A percentile compares a stretch with the other conserved stretches of the same genome.
These are phyloP conservation scores for Campylomormyrus numenius DNA, from an alignment of 2,113 vertebrate genomes.

Conservation along the genomic window DNA sequence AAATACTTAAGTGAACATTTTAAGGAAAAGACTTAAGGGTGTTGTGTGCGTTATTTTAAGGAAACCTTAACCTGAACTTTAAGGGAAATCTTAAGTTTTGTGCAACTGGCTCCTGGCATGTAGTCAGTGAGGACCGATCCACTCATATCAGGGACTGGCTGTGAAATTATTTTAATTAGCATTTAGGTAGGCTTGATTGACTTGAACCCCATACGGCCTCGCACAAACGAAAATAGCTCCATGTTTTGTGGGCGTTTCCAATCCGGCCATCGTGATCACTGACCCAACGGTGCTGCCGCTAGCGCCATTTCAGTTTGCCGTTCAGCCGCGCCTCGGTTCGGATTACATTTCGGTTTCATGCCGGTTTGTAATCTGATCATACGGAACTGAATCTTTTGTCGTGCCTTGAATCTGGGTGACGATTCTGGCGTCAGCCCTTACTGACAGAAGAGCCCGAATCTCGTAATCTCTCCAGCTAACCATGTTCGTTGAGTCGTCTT, in stretches of 20 bases:
- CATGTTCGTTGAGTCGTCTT: not conserved
- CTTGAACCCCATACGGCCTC: not conserved
- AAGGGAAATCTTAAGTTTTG: not conserved
- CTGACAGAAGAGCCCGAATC: too few relatives aligned
- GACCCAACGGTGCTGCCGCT: too few relatives aligned
- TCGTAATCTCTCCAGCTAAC: not conserved
- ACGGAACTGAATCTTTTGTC: not conserved
- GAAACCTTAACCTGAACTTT: not conserved
- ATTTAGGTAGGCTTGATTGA: not conserved
- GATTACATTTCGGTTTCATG: not conserved
- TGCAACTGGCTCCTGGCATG: not conserved
- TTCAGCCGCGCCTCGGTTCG: not conserved
- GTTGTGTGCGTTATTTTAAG: not conserved
- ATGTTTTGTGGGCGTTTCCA: not conserved
- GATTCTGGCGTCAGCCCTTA: too few relatives aligned
- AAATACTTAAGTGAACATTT: not conserved
- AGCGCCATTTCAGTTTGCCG: not conserved
- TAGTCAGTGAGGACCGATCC: not conserved
- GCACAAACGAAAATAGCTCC: not conserved
- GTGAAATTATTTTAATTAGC: not conserved
- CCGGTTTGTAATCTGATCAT: not conserved
- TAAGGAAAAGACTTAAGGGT: not conserved
- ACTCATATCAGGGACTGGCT: not conserved
- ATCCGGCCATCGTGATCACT: too few relatives aligned
- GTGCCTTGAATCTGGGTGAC: not conserved